These are phyloP conservation scores for Leucophenga varia DNA, from an alignment of 1,140 invertebrate genomes.

Conservation along the genomic window DNA sequence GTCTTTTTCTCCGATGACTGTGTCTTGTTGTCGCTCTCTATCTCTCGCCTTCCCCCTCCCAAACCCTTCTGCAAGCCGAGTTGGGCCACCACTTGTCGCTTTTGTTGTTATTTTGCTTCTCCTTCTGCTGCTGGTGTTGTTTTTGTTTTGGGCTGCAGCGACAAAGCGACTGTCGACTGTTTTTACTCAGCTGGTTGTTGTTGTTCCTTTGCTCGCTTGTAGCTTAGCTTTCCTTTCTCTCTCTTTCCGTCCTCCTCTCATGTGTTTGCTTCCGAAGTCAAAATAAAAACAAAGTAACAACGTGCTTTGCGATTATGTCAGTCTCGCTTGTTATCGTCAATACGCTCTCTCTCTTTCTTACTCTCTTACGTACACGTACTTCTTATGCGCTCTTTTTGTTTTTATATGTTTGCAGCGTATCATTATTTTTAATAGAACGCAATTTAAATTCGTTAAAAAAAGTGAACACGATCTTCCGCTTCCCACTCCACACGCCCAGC, in stretches of 20 bases:
- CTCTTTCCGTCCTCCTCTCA: conserved; percentile 14
- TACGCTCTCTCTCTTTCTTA: conserved; percentile 7
- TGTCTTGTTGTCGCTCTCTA: too few species aligned
- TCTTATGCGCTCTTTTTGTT: not conserved
- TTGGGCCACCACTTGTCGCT: conserved; percentile 39
- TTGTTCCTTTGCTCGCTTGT: too few species aligned
- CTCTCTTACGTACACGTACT: too few species aligned
- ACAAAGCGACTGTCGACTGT: too few species aligned
- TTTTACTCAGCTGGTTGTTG: too few species aligned
- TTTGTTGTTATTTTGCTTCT: too few species aligned
- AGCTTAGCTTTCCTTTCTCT: conserved; percentile 25
- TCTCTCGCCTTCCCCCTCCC: not conserved
- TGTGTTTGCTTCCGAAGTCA: too few species aligned
- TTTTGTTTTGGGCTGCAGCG: too few species aligned
- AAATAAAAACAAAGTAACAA: conserved; percentile 30
- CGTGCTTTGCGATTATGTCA: conserved; percentile 34
- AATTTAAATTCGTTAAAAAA: conserved; percentile 36
- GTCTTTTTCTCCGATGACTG: conserved; percentile 39
- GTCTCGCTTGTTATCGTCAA: conserved; percentile 21
- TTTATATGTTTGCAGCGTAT: conserved; percentile 12
- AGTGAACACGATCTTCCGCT: conserved; percentile 19
- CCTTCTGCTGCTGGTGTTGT: too few species aligned
- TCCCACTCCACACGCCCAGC: conserved; percentile 7
- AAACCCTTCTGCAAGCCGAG: too few species aligned
- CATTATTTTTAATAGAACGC: conserved; percentile 35